Evolutionary conservation across 2,113 vertebrate species (phyloP), one percentile per base, ranked within the genome.

Genomic region (Chaenocephalus aceratus): DNA sequence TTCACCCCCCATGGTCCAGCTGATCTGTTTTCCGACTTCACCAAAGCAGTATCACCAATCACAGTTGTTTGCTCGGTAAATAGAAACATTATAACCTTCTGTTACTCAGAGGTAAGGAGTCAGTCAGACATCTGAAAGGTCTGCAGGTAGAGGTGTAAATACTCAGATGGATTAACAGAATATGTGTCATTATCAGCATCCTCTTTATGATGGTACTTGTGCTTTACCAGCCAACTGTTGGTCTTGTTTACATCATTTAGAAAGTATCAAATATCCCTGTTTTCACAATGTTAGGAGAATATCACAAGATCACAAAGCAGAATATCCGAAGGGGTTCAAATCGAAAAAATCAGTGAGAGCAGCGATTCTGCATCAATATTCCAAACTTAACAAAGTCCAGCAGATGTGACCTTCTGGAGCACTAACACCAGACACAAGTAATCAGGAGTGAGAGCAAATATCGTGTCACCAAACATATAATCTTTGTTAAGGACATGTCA

Each of bases 401-500:
- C 45, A 56, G 14, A 18, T 60, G 2, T 54, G 34, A 30, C 14
- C 16, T 14, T 68, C n/a, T 56, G 16, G 16, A 67, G 15, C 0
- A 57, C 21, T 15, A 30, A 62, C 57, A 34, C 34, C 44, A 67
- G 41, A n/a, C 10, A 60, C 6, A 51, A 52, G 56, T 52, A 60
- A 56, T 30, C 34, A 44, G 10, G 26, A 66, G 26, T 49, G 9
- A 77, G 57, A 62, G 44, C 7, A 7, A 64, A 62, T 41, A 67
- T 41, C 15, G 54, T 6, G 5, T 57, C 5, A 44, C 45, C 4
- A 52, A 64, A 60, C 66, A 72, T 45, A 18, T 11, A 4, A 23
- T 36, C 36, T 77, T 68, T 63, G 48, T 61, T 74, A 23, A 64
- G 48, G 46, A 5, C 16, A 5, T 23, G n/a, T 68, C 16, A 23